These are phyloP conservation scores for Turnix velox DNA, from an alignment of 2,113 vertebrate genomes.

Conservation along the genomic window DNA sequence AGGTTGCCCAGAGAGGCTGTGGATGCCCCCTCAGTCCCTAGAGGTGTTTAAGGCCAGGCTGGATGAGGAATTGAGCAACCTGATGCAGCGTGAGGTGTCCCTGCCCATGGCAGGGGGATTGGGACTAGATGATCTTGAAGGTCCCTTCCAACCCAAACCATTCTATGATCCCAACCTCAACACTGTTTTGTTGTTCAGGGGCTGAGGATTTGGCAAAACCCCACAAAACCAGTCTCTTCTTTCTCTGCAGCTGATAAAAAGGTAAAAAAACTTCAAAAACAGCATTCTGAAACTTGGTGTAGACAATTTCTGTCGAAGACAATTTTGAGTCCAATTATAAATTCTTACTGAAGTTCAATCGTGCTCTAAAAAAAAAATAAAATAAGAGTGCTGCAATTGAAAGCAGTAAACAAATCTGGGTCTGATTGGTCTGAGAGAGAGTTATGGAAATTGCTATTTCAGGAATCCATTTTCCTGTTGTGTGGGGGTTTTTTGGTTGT, in stretches of 20 bases:
- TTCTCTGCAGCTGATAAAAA: background rate
- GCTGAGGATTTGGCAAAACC: background rate
- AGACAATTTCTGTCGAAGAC: constrained; percentile 29
- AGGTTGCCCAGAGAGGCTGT: too few species aligned
- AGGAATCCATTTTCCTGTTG: background rate
- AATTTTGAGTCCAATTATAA: constrained; percentile 44
- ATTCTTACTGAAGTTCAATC: constrained; percentile 17
- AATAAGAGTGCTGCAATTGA: background rate
- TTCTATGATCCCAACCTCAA: background rate
- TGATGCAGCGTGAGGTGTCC: too few species aligned
- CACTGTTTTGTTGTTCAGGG: background rate
- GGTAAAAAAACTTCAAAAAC: background rate
- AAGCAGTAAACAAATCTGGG: background rate
- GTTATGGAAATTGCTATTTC: background rate
- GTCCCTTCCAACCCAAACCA: too few species aligned
- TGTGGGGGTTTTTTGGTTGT: too few species aligned
- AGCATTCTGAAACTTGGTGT: background rate
- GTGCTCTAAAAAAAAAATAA: background rate
- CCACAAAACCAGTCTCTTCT: background rate
- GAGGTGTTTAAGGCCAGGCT: too few species aligned
- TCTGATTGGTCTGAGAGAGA: background rate
- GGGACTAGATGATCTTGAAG: too few species aligned
- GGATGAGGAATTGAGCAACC: too few species aligned
- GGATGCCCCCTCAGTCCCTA: too few species aligned
- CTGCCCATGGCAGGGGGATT: too few species aligned